Conservation (phyloP, 2,113 vertebrate genomes). For the Ammodramus savannarum region DNA sequence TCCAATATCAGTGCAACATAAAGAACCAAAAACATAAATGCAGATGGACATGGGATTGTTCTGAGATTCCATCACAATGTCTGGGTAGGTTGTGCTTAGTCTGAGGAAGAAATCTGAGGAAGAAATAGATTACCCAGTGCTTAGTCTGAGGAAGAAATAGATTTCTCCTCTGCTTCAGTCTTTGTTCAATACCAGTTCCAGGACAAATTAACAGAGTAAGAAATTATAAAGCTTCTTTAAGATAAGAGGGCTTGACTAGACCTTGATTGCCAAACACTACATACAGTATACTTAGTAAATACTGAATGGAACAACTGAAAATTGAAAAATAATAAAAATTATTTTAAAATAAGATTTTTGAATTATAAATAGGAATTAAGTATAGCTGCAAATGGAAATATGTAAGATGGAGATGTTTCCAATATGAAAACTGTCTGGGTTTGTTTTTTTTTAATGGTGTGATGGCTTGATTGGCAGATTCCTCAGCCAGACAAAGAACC, state of each 20-base stretch:
- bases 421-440: slow-evolving; percentile 22
- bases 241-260: background rate
- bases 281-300: background rate
- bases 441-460: background rate
- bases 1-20: background rate
- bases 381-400: slow-evolving; percentile 12
- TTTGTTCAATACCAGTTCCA: background rate
- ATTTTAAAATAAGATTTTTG: background rate
- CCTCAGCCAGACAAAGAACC: slow-evolving; percentile 30
- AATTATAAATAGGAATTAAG: slow-evolving; percentile 9
- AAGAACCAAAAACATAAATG: background rate
- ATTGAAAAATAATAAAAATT: background rate
- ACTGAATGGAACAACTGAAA: background rate
- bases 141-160: background rate
- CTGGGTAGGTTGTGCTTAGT: background rate
- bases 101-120: background rate
- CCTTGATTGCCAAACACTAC: background rate
- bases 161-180: background rate
- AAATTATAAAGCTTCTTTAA: background rate
- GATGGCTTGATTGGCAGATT: slow-evolving; percentile 61
- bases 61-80: background rate
- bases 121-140: background rate
- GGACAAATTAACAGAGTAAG: background rate
- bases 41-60: background rate
- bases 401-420: slow-evolving; percentile 39